phyloP scores from a whole-genome alignment of 1,140 invertebrate genomes.

The Brachionus koreanus region DNA sequence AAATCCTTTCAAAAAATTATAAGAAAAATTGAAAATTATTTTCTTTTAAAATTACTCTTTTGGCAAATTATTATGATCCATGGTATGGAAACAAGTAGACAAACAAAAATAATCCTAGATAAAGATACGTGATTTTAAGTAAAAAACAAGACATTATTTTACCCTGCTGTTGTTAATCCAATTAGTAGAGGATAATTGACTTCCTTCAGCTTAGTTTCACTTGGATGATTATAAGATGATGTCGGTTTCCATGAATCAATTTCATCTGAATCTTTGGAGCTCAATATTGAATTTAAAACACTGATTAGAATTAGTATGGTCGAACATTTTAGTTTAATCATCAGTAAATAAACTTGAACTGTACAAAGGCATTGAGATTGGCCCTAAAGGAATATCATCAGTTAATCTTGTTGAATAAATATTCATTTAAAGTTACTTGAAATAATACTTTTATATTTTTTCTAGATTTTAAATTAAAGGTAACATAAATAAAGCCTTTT shows the following conservation, averaged over 20 bases:
- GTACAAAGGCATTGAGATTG: background rate
- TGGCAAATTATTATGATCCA: background rate
- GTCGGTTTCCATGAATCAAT: background rate
- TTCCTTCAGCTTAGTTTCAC: background rate
- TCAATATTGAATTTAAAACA: background rate
- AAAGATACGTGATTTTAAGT: background rate
- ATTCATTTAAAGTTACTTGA: background rate
- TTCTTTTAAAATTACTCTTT: background rate
- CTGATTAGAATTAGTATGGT: background rate
- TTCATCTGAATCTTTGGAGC: background rate
- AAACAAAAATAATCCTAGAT: background rate
- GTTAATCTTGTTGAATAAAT: background rate
- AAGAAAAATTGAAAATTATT: background rate
- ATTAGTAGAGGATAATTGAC: background rate
- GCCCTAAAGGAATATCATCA: background rate
- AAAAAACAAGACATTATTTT: background rate
- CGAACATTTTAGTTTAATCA: background rate
- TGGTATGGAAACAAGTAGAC: background rate
- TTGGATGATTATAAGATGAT: background rate
- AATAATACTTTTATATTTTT: background rate
- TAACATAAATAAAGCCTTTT: background rate
- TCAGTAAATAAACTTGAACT: background rate
- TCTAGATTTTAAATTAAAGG: constrained; percentile 4
- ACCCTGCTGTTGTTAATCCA: background rate
- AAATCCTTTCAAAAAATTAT: background rate